Conservation (phyloP, 2,113 vertebrate species). For the Mixornis gularis region DNA sequence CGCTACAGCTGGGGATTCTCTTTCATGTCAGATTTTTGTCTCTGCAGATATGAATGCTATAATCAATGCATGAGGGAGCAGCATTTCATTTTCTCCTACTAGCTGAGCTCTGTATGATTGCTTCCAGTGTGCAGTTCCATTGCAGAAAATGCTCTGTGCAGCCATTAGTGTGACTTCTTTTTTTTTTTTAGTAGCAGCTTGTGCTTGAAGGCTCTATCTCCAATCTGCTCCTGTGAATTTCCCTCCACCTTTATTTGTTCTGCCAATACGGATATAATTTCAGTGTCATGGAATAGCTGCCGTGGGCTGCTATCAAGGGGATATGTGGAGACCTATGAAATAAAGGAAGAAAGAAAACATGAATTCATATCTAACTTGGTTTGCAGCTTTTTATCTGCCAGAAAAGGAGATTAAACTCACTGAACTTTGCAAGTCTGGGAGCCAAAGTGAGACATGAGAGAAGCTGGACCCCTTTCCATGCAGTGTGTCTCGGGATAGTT, state of each 20-base stretch:
- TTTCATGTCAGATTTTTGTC: slow-evolving; percentile 21
- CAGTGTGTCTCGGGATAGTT: neutral
- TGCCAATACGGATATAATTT: neutral
- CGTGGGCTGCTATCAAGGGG: neutral
- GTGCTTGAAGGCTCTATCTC: slow-evolving; percentile 15
- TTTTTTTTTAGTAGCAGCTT: neutral
- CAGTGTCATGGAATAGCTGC: neutral
- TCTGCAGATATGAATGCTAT: neutral
- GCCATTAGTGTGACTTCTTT: neutral
- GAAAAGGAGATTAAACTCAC: neutral
- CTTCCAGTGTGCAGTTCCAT: neutral
- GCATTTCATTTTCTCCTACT: neutral
- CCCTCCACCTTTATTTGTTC: neutral
- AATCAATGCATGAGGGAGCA: slow-evolving; percentile 12
- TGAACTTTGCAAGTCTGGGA: neutral
- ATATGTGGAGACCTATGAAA: neutral
- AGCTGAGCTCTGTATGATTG: neutral
- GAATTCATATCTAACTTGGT: neutral
- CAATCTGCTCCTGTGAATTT: slow-evolving; percentile 2
- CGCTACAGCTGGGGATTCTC: neutral
- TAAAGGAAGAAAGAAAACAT: neutral
- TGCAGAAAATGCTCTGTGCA: neutral
- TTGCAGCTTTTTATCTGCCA: neutral
- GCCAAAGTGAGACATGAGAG: neutral
- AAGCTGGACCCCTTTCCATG: neutral